phyloP scores from a whole-genome alignment of 1,140 invertebrate genomes.

The Dreissena rostriformis region DNA sequence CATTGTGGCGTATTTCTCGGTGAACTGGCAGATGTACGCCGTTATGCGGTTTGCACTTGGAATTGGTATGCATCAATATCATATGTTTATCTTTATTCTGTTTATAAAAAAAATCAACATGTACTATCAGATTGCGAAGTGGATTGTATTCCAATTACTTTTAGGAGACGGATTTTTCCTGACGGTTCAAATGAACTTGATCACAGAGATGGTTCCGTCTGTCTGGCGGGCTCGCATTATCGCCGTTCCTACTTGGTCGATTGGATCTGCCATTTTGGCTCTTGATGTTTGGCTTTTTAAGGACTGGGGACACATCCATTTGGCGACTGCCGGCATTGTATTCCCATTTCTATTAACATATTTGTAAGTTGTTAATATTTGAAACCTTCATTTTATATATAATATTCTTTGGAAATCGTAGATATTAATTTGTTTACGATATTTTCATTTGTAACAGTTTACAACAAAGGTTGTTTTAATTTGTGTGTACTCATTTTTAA shows the following conservation, averaged over 20 bases:
- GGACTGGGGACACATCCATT: conserved; percentile 83
- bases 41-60: conserved; percentile 57
- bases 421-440: too few relatives aligned
- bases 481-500: too few relatives aligned
- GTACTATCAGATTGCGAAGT: too few relatives aligned
- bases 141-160: too few relatives aligned
- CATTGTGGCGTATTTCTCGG: conserved; percentile 55
- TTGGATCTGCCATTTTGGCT: conserved; percentile 51
- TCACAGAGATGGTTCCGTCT: conserved; percentile 61
- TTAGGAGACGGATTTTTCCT: conserved; percentile 54
- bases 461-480: too few relatives aligned
- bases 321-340: conserved; percentile 88
- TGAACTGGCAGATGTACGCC: conserved; percentile 62
- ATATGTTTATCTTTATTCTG: too few relatives aligned
- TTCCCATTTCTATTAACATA: conserved; percentile 83
- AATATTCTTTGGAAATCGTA: too few relatives aligned
- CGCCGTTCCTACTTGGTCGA: conserved; percentile 56
- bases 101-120: too few relatives aligned
- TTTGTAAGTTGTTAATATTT: conserved; percentile 3
- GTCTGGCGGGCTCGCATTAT: conserved; percentile 58
- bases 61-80: background rate
- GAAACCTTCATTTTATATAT: too few relatives aligned
- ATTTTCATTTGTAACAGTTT: too few relatives aligned
- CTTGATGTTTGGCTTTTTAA: conserved; percentile 58
- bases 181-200: conserved; percentile 51